Percentiles rank a stretch among this genome's conserved stretches.
Conservation (phyloP, 1,140 invertebrate species). For the Anoplolepis gracilipes region DNA sequence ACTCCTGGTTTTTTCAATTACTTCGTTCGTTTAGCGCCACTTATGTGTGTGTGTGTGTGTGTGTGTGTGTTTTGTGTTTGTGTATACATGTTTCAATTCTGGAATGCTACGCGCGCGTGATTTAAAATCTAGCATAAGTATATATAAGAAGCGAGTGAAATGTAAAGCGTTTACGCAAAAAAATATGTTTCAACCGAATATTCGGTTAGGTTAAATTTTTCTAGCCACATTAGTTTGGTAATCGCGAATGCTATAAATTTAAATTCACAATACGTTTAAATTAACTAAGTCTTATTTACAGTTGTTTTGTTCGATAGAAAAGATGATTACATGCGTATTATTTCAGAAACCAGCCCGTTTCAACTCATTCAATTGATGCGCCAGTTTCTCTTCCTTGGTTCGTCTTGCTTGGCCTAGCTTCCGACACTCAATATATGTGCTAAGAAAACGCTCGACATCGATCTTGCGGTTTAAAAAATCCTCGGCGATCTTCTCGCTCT, state of each 20-base stretch:
- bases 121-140: slow-evolving; percentile 37
- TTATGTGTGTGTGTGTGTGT: neutral
- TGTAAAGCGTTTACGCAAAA: slow-evolving; percentile 33
- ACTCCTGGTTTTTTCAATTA: slow-evolving; percentile 28
- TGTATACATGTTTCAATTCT: too few relatives aligned
- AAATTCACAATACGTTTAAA: slow-evolving; percentile 76
- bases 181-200: slow-evolving; percentile 60
- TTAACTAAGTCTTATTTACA: slow-evolving; percentile 82
- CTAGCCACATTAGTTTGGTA: slow-evolving; percentile 64
- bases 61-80: too few relatives aligned
- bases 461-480: slow-evolving; percentile 91
- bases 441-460: slow-evolving; percentile 91
- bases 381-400: slow-evolving; percentile 91
- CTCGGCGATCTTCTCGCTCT: slow-evolving; percentile 91
- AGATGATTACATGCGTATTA: slow-evolving; percentile 61
- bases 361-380: slow-evolving; percentile 90
- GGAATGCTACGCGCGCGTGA: slow-evolving; percentile 36
- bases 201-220: slow-evolving; percentile 52
- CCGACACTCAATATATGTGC: slow-evolving; percentile 89
- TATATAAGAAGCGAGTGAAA: slow-evolving; percentile 60
- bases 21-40: slow-evolving; percentile 42
- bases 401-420: slow-evolving; percentile 90
- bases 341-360: slow-evolving; percentile 88
- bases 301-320: slow-evolving; percentile 74
- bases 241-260: slow-evolving; percentile 69